Conservation (phyloP, 2,797 vertebrate species). For the Pangasius djambal region DNA sequence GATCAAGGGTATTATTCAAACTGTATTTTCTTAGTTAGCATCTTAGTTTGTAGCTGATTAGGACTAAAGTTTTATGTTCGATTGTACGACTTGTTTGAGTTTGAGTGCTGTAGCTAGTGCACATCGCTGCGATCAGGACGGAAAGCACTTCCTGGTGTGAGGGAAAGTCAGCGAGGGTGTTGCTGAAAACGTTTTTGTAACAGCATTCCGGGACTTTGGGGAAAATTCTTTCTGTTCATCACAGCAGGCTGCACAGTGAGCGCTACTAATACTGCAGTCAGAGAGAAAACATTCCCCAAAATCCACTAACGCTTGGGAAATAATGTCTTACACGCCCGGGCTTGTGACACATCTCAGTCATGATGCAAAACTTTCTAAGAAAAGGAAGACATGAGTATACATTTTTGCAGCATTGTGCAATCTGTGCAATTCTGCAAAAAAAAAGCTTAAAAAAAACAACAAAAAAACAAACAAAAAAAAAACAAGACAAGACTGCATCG, state of each 20-base stretch:
- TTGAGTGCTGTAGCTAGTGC: not conserved
- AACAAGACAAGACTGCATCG: no score
- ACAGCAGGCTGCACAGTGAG: not conserved
- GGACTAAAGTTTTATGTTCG: no score
- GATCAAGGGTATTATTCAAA: not conserved
- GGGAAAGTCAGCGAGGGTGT: not conserved
- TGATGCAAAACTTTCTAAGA: constrained; percentile 17
- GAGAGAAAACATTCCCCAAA: constrained; percentile 37
- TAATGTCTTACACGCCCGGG: not conserved
- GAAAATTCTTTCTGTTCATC: constrained; percentile 39
- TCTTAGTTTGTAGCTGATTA: not conserved
- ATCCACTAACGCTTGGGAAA: constrained; percentile 18
- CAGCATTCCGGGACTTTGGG: constrained; percentile 30
- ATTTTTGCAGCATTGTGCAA: not conserved
- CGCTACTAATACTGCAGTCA: constrained; percentile 31
- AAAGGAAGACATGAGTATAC: not conserved
- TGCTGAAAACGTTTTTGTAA: not conserved
- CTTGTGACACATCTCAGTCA: not conserved
- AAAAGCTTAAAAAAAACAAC: not conserved
- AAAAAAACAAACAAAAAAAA: no score
- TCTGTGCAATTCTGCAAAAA: not conserved
- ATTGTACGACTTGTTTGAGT: not conserved
- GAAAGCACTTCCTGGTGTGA: not conserved
- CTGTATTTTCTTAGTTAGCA: not conserved
- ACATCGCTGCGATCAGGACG: not conserved